phyloP scores from a whole-genome alignment of 2,113 vertebrate genomes.

The Ceyx melanurus region DNA sequence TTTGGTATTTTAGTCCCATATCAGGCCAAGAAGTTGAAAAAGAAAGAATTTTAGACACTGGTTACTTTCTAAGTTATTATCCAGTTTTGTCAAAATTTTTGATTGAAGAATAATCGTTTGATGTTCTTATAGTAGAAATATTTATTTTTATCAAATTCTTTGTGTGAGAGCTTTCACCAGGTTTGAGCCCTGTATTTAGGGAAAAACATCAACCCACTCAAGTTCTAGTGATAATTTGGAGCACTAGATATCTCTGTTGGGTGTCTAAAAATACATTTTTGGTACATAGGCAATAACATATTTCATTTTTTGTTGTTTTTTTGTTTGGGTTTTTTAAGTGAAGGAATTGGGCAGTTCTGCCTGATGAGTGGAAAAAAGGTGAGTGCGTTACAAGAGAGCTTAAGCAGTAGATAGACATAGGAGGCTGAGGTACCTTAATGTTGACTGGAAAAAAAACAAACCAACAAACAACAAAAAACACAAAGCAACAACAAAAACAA shows the following conservation, averaged over 20 bases:
- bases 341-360: not conserved
- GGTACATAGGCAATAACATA: rapidly evolving
- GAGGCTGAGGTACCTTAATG: not conserved
- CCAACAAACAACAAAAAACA: too few relatives aligned
- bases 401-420: not conserved
- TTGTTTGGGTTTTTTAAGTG: not conserved
- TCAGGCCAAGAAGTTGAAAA: not conserved
- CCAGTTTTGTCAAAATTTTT: not conserved
- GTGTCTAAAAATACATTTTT: not conserved
- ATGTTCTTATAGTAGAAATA: not conserved
- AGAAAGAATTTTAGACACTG: not conserved
- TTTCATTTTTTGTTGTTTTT: not conserved
- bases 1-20: not conserved
- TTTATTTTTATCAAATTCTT: not conserved
- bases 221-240: not conserved
- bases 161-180: not conserved
- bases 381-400: not conserved
- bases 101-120: not conserved
- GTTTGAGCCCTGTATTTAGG: not conserved
- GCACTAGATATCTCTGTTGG: not conserved
- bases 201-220: not conserved
- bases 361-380: not conserved
- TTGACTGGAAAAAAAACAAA: not conserved
- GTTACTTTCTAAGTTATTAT: not conserved
- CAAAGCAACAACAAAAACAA: too few relatives aligned